Evolutionary conservation across 2,113 vertebrate species (phyloP), one percentile per base, ranked within the genome.

Genomic region (Athene cunicularia): DNA sequence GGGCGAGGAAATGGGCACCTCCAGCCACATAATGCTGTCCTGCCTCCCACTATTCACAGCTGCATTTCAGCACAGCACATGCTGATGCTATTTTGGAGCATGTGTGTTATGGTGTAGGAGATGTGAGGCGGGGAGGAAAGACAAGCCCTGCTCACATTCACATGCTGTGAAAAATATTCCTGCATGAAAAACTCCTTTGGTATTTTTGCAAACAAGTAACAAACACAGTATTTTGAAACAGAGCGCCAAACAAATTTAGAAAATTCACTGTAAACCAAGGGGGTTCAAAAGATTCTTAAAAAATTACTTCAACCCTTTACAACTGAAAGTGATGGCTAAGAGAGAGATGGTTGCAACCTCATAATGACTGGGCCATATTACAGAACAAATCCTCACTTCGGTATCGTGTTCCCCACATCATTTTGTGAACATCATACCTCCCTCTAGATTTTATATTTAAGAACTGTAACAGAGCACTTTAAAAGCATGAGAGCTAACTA

Each of bases 101-200:
- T 28, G 81, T 86, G 93, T 73, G 83, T 79, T 84, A 47, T 12
- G 70, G 84, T 82, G 87, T 64, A 80, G 96, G 95, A 94, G 95
- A 95, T 72, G 89, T 7, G 23, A 96, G 91, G 93, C 24, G 3
- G n/a, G 76, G 77, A 96, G 80, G 87, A 91, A 95, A 91, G 93
- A 95, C 95, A 96, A 91, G 23, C 90, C 91, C 87, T 95, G 84
- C 81, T 94, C 81, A 80, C 70, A 74, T 90, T 96, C 93, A 88
- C 62, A 85, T 41, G 63, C 86, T 86, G 68, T 27, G 39, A 82
- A 94, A 95, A 80, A 72, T 75, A 67, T 32, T 47, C 45, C 45
- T 47, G 43, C 92, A 88, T 8, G 71, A 84, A 88, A 79, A 91
- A 80, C 35, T 73, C 86, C 80, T 94, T 80, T 75, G 70, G 52